Evolutionary conservation across 2,113 vertebrate genomes (phyloP), one percentile per base, ranked within the genome.

Genomic region (Parus major): DNA sequence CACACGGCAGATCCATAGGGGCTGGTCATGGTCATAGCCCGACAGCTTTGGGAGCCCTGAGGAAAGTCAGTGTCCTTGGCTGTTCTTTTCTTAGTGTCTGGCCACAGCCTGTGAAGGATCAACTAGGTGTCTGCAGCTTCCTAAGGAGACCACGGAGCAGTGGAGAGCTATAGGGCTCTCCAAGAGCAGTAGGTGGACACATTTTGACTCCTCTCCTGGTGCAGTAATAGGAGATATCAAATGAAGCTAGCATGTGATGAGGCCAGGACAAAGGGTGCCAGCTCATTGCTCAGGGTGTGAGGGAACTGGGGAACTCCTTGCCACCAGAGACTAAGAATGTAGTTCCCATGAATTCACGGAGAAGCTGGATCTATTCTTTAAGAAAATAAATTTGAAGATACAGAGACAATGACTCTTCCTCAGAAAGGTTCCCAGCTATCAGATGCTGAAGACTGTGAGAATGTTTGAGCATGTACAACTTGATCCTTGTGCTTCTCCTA

Each of bases 51-150:
- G 52, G 33, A 66, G 63, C 16, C 49, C 46, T 22, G 33, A 46
- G n/a, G 23, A 20, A 72, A 65, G n/a, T 24, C 42, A 9, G 7
- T 44, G 29, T 35, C 68, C 27, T 63, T 80, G 33, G 20, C 28
- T 20, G 5, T 53, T 36, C 46, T 84, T 56, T 25, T 9, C 15
- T 35, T 17, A 28, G 36, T 27, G 65, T 7, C 41, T 69, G 39
- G 17, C n/a, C 41, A 41, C 7, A 7, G 20, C 63, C 49, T 2
- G 3, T 2, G 17, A 65, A 65, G 61, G 23, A 76, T 36, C 10
- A 75, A 15, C 27, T 47, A 8, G 22, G 8, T 0, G 0, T 25
- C 52, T 71, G 55, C 65, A 72, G 82, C n/a, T 39, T 2, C 29
- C 15, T 27, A 31, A 60, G 39, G 47, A n/a, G 49, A 75, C 5